Evolutionary conservation across 2,888 invertebrate genomes (phyloP), one percentile per base, ranked within the genome.

Genomic region (Furcula furcula): DNA sequence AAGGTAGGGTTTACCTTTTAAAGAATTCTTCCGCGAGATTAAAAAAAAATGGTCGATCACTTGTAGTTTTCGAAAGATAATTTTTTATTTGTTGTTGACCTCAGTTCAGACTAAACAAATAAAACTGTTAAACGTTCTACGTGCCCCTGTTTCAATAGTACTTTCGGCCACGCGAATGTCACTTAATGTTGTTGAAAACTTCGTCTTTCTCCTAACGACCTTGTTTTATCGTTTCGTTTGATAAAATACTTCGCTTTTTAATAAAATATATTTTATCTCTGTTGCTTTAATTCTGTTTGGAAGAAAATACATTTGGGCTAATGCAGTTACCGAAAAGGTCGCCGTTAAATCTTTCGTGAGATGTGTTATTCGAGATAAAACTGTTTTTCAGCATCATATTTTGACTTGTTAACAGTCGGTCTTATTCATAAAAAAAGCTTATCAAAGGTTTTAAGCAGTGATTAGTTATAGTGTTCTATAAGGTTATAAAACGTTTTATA

Each of bases 81-180:
- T 13, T 23, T 23, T 21, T 34, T 30, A 9, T 30, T 19, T 30
- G 23, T 23, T 31, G 29, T 9, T 29, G 39, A 41, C 39, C 37
- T 40, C 32, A 43, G 31, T 36, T 40, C 32, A 43, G 31, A 33
- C 16, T 34, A 2, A 10, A 11, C 21, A 35, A 23, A 31, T 34
- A 29, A 30, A 35, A 15, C 22, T 34, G 12, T 36, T 36, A 10
- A 35, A 23, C 33, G 33, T 37, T 20, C 14, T 25, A 16, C 15
- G 44, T 35, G 39, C 34, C n/a, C n/a, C n/a, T 45, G 44, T 23
- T 35, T 36, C 13, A 30, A 42, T 41, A 47, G 46, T 42, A 34
- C 28, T 22, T 36, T 25, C 25, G 45, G 40, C 44, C 50, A 63
- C 34, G 46, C 46, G 34, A 46, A 63, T 54, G 45, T 50, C 45